Conservation (phyloP, 2,113 vertebrate genomes). For the Climacteris rufus region DNA sequence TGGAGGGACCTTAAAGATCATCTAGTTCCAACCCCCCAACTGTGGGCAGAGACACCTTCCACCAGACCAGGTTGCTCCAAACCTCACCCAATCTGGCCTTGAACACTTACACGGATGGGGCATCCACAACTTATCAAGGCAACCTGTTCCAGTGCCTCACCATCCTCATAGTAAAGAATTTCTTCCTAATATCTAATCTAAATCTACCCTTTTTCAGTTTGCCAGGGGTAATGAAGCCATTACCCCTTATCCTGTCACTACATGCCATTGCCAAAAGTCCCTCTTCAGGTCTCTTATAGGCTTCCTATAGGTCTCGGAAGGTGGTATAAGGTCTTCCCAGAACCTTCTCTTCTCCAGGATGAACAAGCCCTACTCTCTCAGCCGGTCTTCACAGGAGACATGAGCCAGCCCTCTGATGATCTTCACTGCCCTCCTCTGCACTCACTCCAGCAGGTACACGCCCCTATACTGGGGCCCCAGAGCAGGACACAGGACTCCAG, state of each 20-base stretch:
- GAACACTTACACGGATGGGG: neutral
- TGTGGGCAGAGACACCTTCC: neutral
- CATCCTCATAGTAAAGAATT: neutral
- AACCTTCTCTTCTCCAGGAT: neutral
- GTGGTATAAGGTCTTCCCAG: neutral
- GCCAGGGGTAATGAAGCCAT: no score
- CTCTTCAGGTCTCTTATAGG: neutral
- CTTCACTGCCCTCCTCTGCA: neutral
- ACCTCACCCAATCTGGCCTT: neutral
- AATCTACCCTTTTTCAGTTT: neutral
- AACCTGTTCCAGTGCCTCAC: neutral
- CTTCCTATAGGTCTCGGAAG: neutral
- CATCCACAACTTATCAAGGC: neutral
- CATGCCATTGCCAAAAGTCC: neutral
- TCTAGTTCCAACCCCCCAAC: neutral
- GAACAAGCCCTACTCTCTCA: neutral
- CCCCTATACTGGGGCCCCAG: neutral
- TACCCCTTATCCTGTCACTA: neutral
- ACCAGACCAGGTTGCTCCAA: neutral
- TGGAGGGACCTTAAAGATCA: neutral
- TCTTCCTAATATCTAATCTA: neutral
- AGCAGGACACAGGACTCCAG: neutral
- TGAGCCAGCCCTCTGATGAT: neutral
- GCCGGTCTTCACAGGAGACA: neutral
- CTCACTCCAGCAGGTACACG: neutral